Conservation (phyloP, 2,888 invertebrate genomes). For the Stenurella melanura region DNA sequence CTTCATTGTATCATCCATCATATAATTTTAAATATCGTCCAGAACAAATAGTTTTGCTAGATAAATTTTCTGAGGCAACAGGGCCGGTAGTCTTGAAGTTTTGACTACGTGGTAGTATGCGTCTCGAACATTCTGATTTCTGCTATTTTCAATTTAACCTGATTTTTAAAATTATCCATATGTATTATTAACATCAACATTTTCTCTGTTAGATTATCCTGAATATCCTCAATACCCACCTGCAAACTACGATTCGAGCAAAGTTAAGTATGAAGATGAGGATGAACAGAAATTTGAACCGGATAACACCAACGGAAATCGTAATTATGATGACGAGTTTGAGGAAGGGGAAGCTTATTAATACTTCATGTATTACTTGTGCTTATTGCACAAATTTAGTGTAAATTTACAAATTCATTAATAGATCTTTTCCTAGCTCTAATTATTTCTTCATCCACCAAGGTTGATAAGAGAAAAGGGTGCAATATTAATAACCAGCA, state of each 20-base stretch:
- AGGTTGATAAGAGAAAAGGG: too few relatives aligned
- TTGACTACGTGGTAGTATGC: conserved; percentile 71
- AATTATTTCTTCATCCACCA: neutral
- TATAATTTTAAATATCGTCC: conserved; percentile 30
- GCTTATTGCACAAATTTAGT: conserved; percentile 23
- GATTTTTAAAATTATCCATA: conserved; percentile 10
- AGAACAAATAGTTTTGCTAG: conserved; percentile 60
- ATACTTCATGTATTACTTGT: conserved; percentile 56
- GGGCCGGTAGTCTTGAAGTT: conserved; percentile 70
- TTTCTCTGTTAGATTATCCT: conserved; percentile 80
- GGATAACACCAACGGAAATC: conserved; percentile 73
- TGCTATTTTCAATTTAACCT: neutral
- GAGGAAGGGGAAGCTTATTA: conserved; percentile 73
- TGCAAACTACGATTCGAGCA: conserved; percentile 78
- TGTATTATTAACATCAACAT: conserved; percentile 10
- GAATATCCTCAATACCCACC: conserved; percentile 79
- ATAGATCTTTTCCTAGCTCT: neutral
- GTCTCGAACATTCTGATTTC: conserved; percentile 66
- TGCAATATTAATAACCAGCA: too few relatives aligned
- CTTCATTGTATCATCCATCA: conserved; percentile 35
- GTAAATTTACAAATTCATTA: conserved; percentile 4
- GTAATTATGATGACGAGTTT: conserved; percentile 71
- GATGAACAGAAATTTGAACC: conserved; percentile 86
- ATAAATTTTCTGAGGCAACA: conserved; percentile 65
- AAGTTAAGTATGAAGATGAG: conserved; percentile 82